Percentiles rank a stretch among this genome's conserved stretches.
These are phyloP conservation scores for Trichomycterus rosablanca DNA, from an alignment of 2,113 vertebrate species.

Conservation along the genomic window DNA sequence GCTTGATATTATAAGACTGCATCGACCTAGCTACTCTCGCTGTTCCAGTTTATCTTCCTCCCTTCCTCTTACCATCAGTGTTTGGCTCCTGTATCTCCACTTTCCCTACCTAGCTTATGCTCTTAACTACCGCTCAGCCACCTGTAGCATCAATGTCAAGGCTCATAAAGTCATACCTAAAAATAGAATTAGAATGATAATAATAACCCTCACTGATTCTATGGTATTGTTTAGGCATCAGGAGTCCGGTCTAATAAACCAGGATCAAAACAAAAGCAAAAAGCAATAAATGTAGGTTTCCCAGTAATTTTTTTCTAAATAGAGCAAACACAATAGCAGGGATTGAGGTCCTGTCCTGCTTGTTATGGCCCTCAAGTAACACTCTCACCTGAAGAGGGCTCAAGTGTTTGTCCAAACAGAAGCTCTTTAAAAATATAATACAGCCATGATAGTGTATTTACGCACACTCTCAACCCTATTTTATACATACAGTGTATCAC, in stretches of 20 bases:
- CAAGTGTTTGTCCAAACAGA: slow-evolving; percentile 39
- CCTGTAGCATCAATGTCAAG: slow-evolving; percentile 33
- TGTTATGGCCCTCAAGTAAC: slow-evolving; percentile 25
- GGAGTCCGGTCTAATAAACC: slow-evolving; percentile 7
- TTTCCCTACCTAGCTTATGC: not conserved
- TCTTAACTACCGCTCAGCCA: slow-evolving; percentile 29
- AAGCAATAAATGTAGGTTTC: slow-evolving; percentile 44
- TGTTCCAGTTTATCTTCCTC: not conserved
- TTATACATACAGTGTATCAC: too few species aligned
- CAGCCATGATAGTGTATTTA: too few species aligned
- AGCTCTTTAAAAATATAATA: too few species aligned
- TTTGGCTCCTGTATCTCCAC: not conserved
- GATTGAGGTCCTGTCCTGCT: slow-evolving; percentile 18
- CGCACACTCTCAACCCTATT: too few species aligned
- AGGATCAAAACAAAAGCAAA: slow-evolving; percentile 29
- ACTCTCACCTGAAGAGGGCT: slow-evolving; percentile 46
- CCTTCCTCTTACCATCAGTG: too few species aligned
- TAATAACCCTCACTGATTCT: too few species aligned
- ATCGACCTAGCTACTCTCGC: not conserved
- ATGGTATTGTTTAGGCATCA: too few species aligned
- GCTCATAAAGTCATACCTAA: too few species aligned
- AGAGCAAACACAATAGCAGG: slow-evolving; percentile 39
- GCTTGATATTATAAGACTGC: slow-evolving; percentile 35
- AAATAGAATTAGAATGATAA: too few species aligned
- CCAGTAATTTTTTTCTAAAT: slow-evolving; percentile 16